phyloP scores from a whole-genome alignment of 2,113 vertebrate genomes.

The Natator depressus region DNA sequence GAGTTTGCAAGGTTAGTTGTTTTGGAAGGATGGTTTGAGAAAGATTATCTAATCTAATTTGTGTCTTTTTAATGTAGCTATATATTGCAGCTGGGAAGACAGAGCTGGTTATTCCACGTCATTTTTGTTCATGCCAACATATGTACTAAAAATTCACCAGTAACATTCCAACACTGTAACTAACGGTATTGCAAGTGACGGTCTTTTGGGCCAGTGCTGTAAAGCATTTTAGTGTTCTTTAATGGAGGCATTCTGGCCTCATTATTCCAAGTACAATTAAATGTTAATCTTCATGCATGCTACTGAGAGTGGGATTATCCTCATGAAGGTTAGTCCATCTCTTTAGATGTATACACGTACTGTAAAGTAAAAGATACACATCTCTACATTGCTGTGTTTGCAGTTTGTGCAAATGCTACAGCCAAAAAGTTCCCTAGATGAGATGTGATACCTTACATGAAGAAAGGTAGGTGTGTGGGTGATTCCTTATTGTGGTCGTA shows the following conservation, averaged over 20 bases:
- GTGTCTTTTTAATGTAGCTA: neutral
- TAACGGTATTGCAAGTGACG: neutral
- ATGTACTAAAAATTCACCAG: neutral
- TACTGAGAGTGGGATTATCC: constrained; percentile 16
- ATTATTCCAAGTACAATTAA: constrained; percentile 56
- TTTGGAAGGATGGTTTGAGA: constrained; percentile 41
- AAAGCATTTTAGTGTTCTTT: constrained; percentile 57
- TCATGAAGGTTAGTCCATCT: constrained; percentile 42
- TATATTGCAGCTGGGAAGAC: neutral
- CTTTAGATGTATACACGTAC: constrained; percentile 42
- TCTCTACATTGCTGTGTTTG: constrained; percentile 30
- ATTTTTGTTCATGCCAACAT: neutral
- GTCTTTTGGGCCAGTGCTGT: neutral
- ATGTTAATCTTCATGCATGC: neutral
- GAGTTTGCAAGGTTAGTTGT: constrained; percentile 41
- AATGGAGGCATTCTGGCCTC: constrained; percentile 41
- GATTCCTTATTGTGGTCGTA: neutral
- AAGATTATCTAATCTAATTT: constrained; percentile 39
- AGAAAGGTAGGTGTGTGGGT: constrained; percentile 14
- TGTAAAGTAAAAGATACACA: constrained; percentile 59
- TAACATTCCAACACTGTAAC: neutral
- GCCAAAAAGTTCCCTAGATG: constrained; percentile 29
- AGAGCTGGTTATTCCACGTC: neutral
- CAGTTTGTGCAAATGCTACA: constrained; percentile 26
- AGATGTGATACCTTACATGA: constrained; percentile 18